Conservation (phyloP, 2,888 invertebrate genomes). For the Melanchra persicariae region DNA sequence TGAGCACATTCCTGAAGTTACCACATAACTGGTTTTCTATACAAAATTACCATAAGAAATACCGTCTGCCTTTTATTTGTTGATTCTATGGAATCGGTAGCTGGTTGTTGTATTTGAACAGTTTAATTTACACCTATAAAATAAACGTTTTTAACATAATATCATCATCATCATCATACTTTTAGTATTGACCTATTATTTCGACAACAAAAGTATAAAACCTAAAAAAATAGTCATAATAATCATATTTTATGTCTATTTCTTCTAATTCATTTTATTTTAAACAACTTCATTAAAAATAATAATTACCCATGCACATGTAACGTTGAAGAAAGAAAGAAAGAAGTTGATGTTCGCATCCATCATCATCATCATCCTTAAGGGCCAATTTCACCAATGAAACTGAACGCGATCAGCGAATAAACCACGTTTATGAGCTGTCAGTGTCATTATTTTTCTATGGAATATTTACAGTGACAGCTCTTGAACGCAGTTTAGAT, state of each 20-base stretch:
- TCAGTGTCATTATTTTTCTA: too few species aligned
- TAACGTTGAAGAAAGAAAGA: not conserved
- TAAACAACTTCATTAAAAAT: too few species aligned
- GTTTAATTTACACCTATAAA: not conserved
- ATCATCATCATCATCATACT: not conserved
- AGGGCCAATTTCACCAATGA: too few species aligned
- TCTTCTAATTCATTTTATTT: too few species aligned
- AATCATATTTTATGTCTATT: not conserved
- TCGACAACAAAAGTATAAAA: too few species aligned
- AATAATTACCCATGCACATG: too few species aligned
- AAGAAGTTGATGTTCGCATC: not conserved
- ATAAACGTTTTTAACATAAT: conserved; percentile 1
- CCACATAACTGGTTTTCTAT: conserved; percentile 57
- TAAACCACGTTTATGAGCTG: too few species aligned
- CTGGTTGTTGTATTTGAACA: not conserved
- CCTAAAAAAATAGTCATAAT: not conserved
- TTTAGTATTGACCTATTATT: too few species aligned
- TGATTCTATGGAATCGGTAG: conserved; percentile 37
- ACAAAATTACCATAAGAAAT: conserved; percentile 47
- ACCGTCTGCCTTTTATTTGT: conserved; percentile 33
- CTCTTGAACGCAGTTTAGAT: too few species aligned
- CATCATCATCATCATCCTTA: not conserved
- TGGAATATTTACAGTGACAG: too few species aligned
- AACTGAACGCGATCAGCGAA: too few species aligned
- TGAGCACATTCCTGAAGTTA: conserved; percentile 56